These are phyloP conservation scores for Malacoraja senta DNA, from an alignment of 2,797 vertebrate genomes.

Conservation along the genomic window DNA sequence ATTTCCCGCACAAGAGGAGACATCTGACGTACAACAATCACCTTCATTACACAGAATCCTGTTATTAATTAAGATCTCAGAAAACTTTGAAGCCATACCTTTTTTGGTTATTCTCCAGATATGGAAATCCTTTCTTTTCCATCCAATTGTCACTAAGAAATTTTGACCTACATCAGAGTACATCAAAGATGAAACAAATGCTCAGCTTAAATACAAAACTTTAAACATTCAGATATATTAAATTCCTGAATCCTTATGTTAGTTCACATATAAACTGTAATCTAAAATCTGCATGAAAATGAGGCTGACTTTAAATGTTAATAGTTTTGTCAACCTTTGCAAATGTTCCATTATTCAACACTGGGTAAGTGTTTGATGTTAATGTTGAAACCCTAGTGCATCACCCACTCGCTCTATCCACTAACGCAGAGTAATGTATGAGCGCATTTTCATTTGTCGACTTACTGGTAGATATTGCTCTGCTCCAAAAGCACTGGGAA, in stretches of 20 bases:
- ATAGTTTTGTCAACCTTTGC: background rate
- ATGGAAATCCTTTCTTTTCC: constrained; percentile 10
- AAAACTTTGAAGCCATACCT: constrained; percentile 1
- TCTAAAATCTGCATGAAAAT: background rate
- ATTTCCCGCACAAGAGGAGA: too few relatives aligned
- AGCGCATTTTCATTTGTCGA: too few relatives aligned
- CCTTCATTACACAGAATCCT: background rate
- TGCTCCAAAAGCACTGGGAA: too few relatives aligned
- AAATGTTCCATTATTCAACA: background rate
- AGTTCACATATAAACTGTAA: background rate
- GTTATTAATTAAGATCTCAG: background rate
- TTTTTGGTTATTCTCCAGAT: background rate
- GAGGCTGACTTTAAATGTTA: background rate
- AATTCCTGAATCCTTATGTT: background rate
- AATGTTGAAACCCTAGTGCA: too few relatives aligned
- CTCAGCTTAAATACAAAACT: background rate
- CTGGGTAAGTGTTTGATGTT: too few relatives aligned
- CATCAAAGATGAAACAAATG: background rate
- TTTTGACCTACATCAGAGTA: constrained; percentile 10
- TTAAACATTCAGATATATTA: background rate
- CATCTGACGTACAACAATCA: too few relatives aligned
- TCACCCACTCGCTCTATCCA: too few relatives aligned
- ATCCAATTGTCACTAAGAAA: constrained; percentile 17
- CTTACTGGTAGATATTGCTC: too few relatives aligned
- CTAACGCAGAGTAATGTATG: too few relatives aligned